phyloP scores from a whole-genome alignment of 2,113 vertebrate genomes.

The Laticauda laticaudata region DNA sequence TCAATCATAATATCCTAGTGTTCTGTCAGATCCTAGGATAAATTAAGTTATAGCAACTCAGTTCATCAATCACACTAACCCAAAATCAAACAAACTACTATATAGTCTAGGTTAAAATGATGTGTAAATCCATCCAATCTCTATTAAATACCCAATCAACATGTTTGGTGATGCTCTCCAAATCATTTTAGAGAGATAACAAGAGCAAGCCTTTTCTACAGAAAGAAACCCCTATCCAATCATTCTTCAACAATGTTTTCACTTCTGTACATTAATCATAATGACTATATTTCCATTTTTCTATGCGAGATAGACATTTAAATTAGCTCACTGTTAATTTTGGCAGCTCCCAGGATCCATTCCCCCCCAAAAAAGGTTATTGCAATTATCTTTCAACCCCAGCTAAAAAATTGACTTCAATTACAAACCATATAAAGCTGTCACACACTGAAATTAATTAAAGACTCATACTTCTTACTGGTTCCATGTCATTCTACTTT shows the following conservation, averaged over 20 bases:
- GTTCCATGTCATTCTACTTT: not conserved
- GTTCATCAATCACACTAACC: not conserved
- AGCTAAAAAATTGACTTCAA: not conserved
- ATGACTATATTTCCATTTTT: not conserved
- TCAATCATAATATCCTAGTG: not conserved
- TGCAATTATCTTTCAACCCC: not conserved
- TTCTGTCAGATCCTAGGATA: not conserved
- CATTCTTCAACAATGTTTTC: not conserved
- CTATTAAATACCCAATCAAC: not conserved
- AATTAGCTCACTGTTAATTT: not conserved
- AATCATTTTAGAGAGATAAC: not conserved
- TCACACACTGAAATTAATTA: not conserved
- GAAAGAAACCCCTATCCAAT: not conserved
- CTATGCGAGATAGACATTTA: not conserved
- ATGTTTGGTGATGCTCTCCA: not conserved
- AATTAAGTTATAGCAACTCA: not conserved
- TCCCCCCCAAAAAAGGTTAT: not conserved
- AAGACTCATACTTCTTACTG: not conserved
- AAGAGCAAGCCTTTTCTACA: not conserved
- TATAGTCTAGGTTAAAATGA: not conserved
- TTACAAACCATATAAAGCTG: not conserved
- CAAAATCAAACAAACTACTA: not conserved
- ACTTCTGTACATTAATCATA: not conserved
- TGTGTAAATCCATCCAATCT: not conserved
- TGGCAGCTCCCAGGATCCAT: not conserved